These are phyloP conservation scores for Valencia hispanica DNA, from an alignment of 2,797 vertebrate species.

Conservation along the genomic window DNA sequence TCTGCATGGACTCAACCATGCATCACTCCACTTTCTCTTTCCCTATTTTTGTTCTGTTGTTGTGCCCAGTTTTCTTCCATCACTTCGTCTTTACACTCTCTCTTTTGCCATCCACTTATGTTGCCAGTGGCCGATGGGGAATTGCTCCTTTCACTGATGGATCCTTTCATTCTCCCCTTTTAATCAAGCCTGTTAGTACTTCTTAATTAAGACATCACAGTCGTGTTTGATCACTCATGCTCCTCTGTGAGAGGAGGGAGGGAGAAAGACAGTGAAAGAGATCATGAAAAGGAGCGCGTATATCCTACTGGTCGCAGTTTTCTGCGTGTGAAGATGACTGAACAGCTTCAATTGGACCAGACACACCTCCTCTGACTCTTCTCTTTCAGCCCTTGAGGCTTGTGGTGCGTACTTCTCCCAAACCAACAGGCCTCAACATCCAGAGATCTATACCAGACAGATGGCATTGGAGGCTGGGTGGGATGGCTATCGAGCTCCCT, in stretches of 20 bases:
- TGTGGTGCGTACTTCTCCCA: slow-evolving; percentile 64
- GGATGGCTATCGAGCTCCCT: slow-evolving; percentile 68
- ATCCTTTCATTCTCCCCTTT: slow-evolving; percentile 79
- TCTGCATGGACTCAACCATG: slow-evolving; percentile 34
- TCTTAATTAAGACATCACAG: slow-evolving; percentile 87
- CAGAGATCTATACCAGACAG: slow-evolving; percentile 82
- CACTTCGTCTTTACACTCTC: slow-evolving; percentile 32
- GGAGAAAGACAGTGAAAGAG: slow-evolving; percentile 26
- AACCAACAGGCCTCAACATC: slow-evolving; percentile 71
- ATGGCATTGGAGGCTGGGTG: slow-evolving; percentile 75
- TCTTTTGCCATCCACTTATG: slow-evolving; percentile 50
- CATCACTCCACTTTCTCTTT: slow-evolving; percentile 42
- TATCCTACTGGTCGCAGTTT: slow-evolving; percentile 47
- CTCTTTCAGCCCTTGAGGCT: slow-evolving; percentile 70
- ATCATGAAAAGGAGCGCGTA: slow-evolving; percentile 56
- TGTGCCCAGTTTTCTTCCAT: slow-evolving; percentile 45
- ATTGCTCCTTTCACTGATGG: slow-evolving; percentile 75
- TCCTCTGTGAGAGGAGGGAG: slow-evolving; percentile 39
- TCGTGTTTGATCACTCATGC: slow-evolving; percentile 73
- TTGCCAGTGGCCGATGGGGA: slow-evolving; percentile 74
- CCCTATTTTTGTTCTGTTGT: slow-evolving; percentile 54
- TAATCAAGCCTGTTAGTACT: slow-evolving; percentile 82
- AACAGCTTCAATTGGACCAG: slow-evolving; percentile 78
- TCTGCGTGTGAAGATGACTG: slow-evolving; percentile 76
- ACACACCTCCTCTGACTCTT: slow-evolving; percentile 65